Evolutionary conservation across 2,888 invertebrate species (phyloP).

Genomic region (Heliconius erato): DNA sequence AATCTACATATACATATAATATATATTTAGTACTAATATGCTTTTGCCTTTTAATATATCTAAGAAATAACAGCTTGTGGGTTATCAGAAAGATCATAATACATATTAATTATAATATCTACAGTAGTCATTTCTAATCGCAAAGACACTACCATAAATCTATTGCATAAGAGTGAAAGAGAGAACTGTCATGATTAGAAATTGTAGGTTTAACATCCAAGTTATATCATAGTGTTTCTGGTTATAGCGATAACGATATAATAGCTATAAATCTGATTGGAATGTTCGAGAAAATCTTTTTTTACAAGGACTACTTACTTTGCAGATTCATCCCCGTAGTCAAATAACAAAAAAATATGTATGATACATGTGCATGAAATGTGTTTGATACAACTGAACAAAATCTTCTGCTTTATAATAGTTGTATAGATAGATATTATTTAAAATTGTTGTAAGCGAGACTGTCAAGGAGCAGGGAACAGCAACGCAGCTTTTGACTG

Average conservation of each 20-base stretch:
- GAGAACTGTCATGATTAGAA: background rate
- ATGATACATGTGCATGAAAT: too few relatives aligned
- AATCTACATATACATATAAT: background rate
- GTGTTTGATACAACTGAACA: too few relatives aligned
- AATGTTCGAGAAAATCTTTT: too few relatives aligned
- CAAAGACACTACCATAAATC: background rate
- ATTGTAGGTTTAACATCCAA: background rate
- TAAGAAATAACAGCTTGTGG: background rate
- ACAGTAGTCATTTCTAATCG: background rate
- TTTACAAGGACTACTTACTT: too few relatives aligned
- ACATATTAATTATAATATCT: background rate
- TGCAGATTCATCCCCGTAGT: too few relatives aligned
- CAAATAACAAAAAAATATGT: too few relatives aligned
- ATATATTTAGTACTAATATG: background rate
- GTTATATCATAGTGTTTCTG: background rate
- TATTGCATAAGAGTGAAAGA: conserved; percentile 26
- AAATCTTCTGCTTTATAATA: too few relatives aligned
- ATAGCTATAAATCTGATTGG: too few relatives aligned
- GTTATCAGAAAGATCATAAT: conserved; percentile 22
- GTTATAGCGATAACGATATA: background rate
- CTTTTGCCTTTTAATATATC: background rate
- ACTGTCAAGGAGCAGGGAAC: too few relatives aligned
- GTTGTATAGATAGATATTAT: too few relatives aligned
- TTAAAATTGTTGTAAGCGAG: too few relatives aligned
- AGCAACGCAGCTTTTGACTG: too few relatives aligned